phyloP scores from a whole-genome alignment of 2,888 invertebrate species.

The Cepaea hortensis region DNA sequence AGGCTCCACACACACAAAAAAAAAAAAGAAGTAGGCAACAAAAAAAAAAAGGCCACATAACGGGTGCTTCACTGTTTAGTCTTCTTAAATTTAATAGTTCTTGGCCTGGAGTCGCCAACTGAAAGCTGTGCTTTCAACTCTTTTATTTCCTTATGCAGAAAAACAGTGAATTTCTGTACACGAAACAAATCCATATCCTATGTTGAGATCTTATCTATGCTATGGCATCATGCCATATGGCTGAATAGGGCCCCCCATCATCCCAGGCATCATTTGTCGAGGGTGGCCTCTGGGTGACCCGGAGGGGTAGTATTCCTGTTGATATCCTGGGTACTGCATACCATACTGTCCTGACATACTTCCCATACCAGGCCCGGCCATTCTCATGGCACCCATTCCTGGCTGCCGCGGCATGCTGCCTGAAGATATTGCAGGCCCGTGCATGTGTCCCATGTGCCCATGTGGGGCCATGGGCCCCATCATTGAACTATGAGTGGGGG shows the following conservation, averaged over 20 bases:
- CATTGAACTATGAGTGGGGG: slow-evolving; percentile 47
- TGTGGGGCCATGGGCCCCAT: slow-evolving; percentile 52
- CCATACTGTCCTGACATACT: slow-evolving; percentile 51
- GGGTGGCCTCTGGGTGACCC: slow-evolving; percentile 31
- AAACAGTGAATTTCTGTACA: no score
- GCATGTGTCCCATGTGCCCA: slow-evolving; percentile 58
- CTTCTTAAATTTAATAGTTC: no score
- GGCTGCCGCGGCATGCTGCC: slow-evolving; percentile 50
- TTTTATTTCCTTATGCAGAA: no score
- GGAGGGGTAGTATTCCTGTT: slow-evolving; percentile 31
- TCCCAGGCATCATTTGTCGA: slow-evolving; percentile 42
- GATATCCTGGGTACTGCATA: slow-evolving; percentile 44
- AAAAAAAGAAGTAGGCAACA: no score
- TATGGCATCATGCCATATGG: slow-evolving; percentile 46
- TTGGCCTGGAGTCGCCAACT: no score
- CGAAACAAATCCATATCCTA: no score
- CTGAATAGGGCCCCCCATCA: slow-evolving; percentile 36
- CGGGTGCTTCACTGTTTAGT: no score
- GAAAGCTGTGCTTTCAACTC: no score
- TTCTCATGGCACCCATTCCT: slow-evolving; percentile 54
- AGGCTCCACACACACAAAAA: no score
- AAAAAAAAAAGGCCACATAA: no score
- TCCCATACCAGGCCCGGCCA: slow-evolving; percentile 55
- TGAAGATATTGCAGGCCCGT: slow-evolving; percentile 38
- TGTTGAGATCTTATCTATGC: slow-evolving; percentile 10